Evolutionary conservation across 2,888 invertebrate species (phyloP), one percentile per base, ranked within the genome.

Genomic region (Syrista parreyssii): DNA sequence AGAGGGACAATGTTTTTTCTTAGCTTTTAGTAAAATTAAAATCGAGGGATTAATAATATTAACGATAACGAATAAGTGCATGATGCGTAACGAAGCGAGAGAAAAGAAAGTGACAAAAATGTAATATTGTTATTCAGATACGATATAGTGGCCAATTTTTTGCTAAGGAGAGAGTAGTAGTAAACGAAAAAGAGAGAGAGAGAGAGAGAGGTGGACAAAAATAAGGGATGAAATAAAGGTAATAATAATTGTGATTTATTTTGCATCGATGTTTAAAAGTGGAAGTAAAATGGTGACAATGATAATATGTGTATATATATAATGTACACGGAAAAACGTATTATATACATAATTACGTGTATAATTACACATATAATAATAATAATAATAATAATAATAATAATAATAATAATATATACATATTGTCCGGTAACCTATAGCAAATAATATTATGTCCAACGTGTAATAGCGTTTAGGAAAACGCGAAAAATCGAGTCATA

Each of bases 161-260:
- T 23, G 55, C 55, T 23, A 55, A 82, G 74, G n/a, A 75, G 79
- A 75, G 72, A 80, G 78, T 40, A 33, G 75, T 36, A 40, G 33
- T 75, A 71, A 79, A 76, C 73, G 74, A 72, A 33, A 35, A 69
- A 75, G 75, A 40, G 75, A 74, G 68, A 71, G 31, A 55, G 55
- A 68, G 74, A 68, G 32, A 30, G 71, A 76, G 55, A 75, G 55
- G 78, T 71, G 76, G 33, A 36, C 74, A 75, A 15, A 74, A 35
- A 73, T 40, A 73, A 75, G 23, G 3, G n/a, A 32, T n/a, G 34
- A 75, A 77, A 75, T 78, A 81, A 80, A 83, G 81, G 82, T 85
- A 76, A 83, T 76, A 78, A 82, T 86, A 83, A 88, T 89, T 90
- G 87, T 90, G 88, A 90, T 90, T 89, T 86, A 88, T 88, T 89